Percentiles rank a stretch among this genome's conserved stretches.
Conservation (phyloP, 2,113 vertebrate genomes). For the Notarius quadriscutis region DNA sequence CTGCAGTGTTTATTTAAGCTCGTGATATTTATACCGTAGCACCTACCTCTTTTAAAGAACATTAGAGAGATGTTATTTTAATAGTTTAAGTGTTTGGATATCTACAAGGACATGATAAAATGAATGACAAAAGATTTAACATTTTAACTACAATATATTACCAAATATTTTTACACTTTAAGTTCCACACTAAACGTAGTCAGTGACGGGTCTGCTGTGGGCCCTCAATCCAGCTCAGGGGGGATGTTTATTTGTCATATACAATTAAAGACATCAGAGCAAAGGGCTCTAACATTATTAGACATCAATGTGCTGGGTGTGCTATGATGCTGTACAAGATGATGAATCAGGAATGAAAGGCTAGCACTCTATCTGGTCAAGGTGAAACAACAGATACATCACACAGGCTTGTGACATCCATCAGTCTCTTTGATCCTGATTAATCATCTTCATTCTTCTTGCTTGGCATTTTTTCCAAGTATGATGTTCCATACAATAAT, state of each 20-base stretch:
- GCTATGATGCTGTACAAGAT: background rate
- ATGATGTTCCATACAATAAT: slow-evolving; percentile 14
- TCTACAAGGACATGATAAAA: background rate
- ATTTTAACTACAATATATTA: background rate
- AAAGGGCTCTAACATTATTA: slow-evolving; percentile 8
- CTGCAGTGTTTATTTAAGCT: background rate
- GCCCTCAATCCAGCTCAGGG: background rate
- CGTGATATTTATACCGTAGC: background rate
- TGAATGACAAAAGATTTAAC: background rate
- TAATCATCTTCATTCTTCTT: slow-evolving; percentile 33
- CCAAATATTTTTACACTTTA: background rate
- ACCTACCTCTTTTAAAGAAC: background rate
- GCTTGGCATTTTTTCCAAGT: slow-evolving; percentile 29
- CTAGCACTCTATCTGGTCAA: background rate
- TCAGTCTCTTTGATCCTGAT: background rate
- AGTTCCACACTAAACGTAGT: background rate
- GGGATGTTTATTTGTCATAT: background rate
- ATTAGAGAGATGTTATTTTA: background rate
- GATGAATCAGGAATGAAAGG: slow-evolving; percentile 1
- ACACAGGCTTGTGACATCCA: background rate
- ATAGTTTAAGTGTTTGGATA: background rate
- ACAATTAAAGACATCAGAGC: slow-evolving; percentile 7
- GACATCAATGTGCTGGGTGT: background rate
- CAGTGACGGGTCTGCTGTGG: background rate
- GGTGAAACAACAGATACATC: slow-evolving; percentile 7